Evolutionary conservation across 1,140 invertebrate genomes (phyloP).

Genomic region (silkworm (Bombyx mori)): ASM3026992v2 NC_085115.1:5611001-5611500

Average conservation of each 20-base stretch:
- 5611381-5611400: constrained; percentile 86
- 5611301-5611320: constrained; percentile 69
- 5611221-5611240: too few relatives aligned
- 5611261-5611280: too few relatives aligned
- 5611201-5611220: too few relatives aligned
- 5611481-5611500: too few relatives aligned
- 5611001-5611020: constrained; percentile 56
- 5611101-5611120: neutral
- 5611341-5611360: constrained; percentile 85
- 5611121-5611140: too few relatives aligned
- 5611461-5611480: too few relatives aligned
- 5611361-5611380: constrained; percentile 91
- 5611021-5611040: constrained; percentile 6
- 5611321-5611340: constrained; percentile 73
- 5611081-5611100: neutral
- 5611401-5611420: constrained; percentile 84
- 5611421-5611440: constrained; percentile 83
- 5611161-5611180: too few relatives aligned
- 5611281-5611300: constrained; percentile 2
- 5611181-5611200: too few relatives aligned
- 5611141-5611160: too few relatives aligned
- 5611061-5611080: too few relatives aligned
- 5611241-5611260: too few relatives aligned
- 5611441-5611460: constrained; percentile 79
- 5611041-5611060: neutral